Base-by-base conservation (phyloP, 1,140 invertebrate species). In the Geopemphigus sp. region DNA sequence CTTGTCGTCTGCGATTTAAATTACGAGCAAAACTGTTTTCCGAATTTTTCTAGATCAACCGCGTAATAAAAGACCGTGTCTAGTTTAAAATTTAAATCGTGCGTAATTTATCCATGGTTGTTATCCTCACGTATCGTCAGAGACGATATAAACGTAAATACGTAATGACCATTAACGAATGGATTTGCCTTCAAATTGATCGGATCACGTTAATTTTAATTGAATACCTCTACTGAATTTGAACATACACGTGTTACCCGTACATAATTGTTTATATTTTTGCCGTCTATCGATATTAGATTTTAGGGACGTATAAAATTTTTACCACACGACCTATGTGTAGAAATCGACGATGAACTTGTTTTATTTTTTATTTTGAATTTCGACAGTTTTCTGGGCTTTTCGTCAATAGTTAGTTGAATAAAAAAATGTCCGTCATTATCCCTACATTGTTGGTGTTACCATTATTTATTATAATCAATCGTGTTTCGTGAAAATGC, bases 171-270 rank as follows among this genome's bases (percentile, higher is more conserved):
- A 24, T n/a, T 32, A 64, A n/a, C n/a, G 12, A 8, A 47, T 32
- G 64, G 64, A 47, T 68, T 47, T 47, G 19, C 11, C 5, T 24
- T 11, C n/a, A 8, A 15, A 6, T 24, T n/a, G 10, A 12, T 57
- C 32, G 22, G 26, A 74, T 74, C 50, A 32, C 50, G 29, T 56
- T 74, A 29, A 54, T 54, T 74, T 74, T 57, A 45, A 54, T 54
- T 57, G 56, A 57, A 74, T 74, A 22, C 12, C 64, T 47, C 39
- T 47, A 17, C 64, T n/a, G 39, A 24, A 14, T 68, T 68, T 4
- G 14, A 68, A 68, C 19, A 39, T 17, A 12, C 39, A 29, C n/a
- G n/a, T 57, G 54, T 57, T 57, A 45, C 5, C 39, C 5, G n/a
- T n/a, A n/a, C n/a, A n/a, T n/a, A n/a, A n/a, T n/a, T n/a, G n/a